phyloP scores from a whole-genome alignment of 2,888 invertebrate species.

The Steinernema carpocapsae region DNA sequence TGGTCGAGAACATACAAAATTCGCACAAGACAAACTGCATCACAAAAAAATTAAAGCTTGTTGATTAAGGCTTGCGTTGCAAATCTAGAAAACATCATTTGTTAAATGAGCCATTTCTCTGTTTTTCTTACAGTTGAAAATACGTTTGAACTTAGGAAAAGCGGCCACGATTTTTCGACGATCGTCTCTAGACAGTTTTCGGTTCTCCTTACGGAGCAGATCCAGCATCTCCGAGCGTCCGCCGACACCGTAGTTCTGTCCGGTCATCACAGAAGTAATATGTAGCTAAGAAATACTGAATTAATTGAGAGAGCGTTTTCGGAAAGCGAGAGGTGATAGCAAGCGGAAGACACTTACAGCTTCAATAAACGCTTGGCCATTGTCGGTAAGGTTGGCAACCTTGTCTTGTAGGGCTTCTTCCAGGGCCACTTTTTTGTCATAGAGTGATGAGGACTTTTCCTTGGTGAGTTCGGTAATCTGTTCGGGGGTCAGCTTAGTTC shows the following conservation, averaged over 20 bases:
- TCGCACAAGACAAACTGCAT: too few relatives aligned
- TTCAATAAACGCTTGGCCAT: background rate
- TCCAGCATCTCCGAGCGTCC: background rate
- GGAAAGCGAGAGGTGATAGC: background rate
- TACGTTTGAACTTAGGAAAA: slow-evolving; percentile 14
- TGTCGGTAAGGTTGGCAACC: background rate
- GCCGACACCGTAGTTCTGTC: slow-evolving; percentile 26
- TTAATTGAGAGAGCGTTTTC: background rate
- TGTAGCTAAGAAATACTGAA: background rate
- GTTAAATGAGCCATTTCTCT: too few relatives aligned
- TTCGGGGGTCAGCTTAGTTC: slow-evolving; percentile 12
- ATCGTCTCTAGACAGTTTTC: background rate
- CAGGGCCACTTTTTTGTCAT: slow-evolving; percentile 23
- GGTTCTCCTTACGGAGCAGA: slow-evolving; percentile 15
- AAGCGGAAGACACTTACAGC: background rate
- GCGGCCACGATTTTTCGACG: background rate
- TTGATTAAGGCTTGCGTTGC: background rate
- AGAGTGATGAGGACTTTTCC: slow-evolving; percentile 23
- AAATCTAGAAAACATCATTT: background rate
- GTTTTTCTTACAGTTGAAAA: background rate
- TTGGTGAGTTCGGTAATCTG: slow-evolving; percentile 12
- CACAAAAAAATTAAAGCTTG: too few relatives aligned
- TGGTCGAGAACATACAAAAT: too few relatives aligned
- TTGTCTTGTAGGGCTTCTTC: background rate
- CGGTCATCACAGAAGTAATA: slow-evolving; percentile 23